Evolutionary conservation across 2,888 invertebrate species (phyloP), one percentile per base, ranked within the genome.

Genomic region (Calliphora vomitoria): DNA sequence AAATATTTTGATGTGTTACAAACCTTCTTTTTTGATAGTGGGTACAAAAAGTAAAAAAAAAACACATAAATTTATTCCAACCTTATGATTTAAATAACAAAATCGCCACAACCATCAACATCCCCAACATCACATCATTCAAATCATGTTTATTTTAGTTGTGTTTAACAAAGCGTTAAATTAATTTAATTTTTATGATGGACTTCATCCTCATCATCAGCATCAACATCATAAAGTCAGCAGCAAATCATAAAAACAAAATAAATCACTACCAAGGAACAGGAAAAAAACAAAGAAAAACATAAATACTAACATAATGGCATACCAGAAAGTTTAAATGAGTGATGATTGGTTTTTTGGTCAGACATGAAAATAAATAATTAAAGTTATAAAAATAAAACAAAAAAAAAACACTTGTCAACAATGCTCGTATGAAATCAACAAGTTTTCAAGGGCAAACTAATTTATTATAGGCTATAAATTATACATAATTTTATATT

Each of bases 131-230:
- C 20, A 58, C 20, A 13, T 50, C 76, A 47, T 58, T 66, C 8
- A 38, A 13, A 58, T 31, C 4, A 66, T 78, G 66, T 80, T 80
- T 35, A 44, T 75, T 44, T 75, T 69, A n/a, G n/a, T 41, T 80
- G 75, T 55, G 78, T 78, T 66, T 62, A 83, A 83, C 72, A 87
- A 47, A 53, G 80, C 71, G 72, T 81, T 80, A 83, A 87, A 87
- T 87, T 83, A 87, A 72, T 53, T 80, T 81, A 72, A 80, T 64
- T 86, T 66, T 83, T 71, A 83, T 82, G 74, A 60, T 38, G 66
- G 60, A 55, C 44, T 31, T 79, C 38, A 47, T 25, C n/a, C n/a
- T n/a, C 64, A 60, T n/a, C 50, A 60, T 20, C 50, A 50, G 4
- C 44, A 44, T 47, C 74, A 20, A n/a, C 25, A 44, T 20, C 13